Conservation (phyloP, 2,888 invertebrate genomes). For the Chalcis sispes region DNA sequence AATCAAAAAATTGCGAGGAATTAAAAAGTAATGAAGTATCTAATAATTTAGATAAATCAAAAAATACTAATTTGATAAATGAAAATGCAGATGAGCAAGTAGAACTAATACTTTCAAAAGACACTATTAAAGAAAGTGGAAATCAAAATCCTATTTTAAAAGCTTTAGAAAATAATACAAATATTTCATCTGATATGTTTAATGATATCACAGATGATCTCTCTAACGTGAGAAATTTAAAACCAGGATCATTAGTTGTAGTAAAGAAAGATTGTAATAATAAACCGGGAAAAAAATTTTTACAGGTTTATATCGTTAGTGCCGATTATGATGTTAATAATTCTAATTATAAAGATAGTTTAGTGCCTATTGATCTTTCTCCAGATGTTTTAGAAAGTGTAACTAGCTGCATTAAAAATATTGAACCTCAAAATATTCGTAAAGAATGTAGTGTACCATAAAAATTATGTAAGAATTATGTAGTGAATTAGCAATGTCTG, state of each 20-base stretch:
- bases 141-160: conserved; percentile 38
- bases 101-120: no score
- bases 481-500: background rate
- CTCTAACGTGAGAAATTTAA: conserved; percentile 68
- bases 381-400: conserved; percentile 72
- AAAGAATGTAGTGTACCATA: conserved; percentile 32
- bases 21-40: background rate
- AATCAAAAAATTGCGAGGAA: conserved; percentile 18
- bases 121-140: conserved; percentile 36
- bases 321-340: conserved; percentile 65
- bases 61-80: conserved; percentile 7
- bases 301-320: conserved; percentile 78
- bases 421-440: conserved; percentile 32
- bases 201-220: conserved; percentile 63
- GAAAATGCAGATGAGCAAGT: conserved; percentile 19
- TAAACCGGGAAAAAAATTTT: conserved; percentile 74
- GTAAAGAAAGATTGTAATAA: conserved; percentile 75
- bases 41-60: conserved; percentile 15
- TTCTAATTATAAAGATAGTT: conserved; percentile 63
- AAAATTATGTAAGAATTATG: conserved; percentile 23
- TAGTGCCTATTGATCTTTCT: conserved; percentile 71
- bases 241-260: conserved; percentile 78
- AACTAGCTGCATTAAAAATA: conserved; percentile 60
- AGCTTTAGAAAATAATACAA: conserved; percentile 19
- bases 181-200: conserved; percentile 24